Evolutionary conservation across 2,113 vertebrate species (phyloP).

Genomic region (Kobus ellipsiprymnus): DNA sequence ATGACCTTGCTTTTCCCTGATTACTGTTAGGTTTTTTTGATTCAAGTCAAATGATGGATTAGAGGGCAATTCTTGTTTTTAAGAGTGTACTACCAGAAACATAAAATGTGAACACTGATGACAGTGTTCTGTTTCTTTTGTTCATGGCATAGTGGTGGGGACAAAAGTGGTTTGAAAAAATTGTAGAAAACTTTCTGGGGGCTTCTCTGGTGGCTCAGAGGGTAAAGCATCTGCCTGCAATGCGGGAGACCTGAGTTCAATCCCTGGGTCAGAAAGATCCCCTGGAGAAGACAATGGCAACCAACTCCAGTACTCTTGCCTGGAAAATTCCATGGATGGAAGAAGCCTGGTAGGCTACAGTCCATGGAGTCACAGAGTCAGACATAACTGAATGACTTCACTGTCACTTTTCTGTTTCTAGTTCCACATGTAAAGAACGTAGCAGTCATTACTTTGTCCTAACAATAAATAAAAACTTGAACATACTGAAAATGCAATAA

Average conservation of each 20-base stretch:
- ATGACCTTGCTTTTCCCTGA: background rate
- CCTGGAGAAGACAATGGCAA: background rate
- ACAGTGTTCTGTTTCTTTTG: background rate
- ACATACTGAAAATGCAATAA: background rate
- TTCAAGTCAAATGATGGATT: background rate
- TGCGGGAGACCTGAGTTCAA: background rate
- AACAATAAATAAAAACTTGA: background rate
- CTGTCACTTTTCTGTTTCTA: background rate
- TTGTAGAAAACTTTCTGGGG: background rate
- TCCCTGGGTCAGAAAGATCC: background rate
- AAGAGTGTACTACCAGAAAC: background rate
- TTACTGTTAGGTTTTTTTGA: background rate
- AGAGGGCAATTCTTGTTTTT: background rate
- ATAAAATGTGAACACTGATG: background rate
- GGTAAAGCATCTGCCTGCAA: background rate
- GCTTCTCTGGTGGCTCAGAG: background rate
- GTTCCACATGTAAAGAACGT: background rate
- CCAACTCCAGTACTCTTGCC: background rate
- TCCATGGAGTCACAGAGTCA: background rate
- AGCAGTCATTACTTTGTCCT: background rate
- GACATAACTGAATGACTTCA: background rate
- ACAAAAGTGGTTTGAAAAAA: background rate
- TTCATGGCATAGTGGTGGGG: background rate
- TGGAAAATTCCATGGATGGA: background rate
- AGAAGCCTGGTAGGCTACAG: background rate